A percentile compares a stretch with the other conserved stretches of the same genome.
Conservation (phyloP, 2,113 vertebrate species). For the Amblyornis subalaris region DNA sequence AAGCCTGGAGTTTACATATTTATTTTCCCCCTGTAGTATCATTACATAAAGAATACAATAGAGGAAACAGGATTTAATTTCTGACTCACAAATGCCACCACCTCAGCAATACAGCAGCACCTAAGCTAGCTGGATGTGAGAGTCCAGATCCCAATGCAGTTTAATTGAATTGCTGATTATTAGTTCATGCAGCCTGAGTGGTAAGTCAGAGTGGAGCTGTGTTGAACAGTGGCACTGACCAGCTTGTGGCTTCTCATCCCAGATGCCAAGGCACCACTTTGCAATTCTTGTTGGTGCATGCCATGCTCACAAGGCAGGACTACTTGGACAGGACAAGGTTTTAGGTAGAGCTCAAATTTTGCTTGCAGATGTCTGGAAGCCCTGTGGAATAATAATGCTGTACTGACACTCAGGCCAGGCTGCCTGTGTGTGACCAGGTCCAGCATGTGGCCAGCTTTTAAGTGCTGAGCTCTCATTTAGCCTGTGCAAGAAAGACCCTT, state of each 20-base stretch:
- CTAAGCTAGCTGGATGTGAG: not conserved
- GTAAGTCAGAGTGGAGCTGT: not conserved
- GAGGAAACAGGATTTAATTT: slow-evolving; percentile 23
- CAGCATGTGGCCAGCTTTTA: not conserved
- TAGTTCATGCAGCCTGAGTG: not conserved
- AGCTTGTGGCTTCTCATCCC: not conserved
- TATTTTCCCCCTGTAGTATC: not conserved
- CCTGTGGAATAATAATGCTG: not conserved
- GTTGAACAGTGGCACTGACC: not conserved
- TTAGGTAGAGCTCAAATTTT: not conserved
- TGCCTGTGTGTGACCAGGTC: not conserved
- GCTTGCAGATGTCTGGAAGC: not conserved
- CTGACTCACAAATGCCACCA: not conserved
- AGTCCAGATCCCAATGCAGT: not conserved
- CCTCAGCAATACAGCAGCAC: not conserved
- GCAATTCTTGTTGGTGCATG: not conserved
- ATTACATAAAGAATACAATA: not conserved
- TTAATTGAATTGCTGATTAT: not conserved
- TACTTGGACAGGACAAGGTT: not conserved
- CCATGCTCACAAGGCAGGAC: not conserved
- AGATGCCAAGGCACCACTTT: not conserved
- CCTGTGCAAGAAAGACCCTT: not conserved
- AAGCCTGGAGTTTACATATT: not conserved
- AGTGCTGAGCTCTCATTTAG: not conserved
- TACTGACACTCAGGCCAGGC: not conserved